These are phyloP conservation scores for Himantopus leucocephalus DNA, from an alignment of 2,113 vertebrate species.

Conservation along the genomic window DNA sequence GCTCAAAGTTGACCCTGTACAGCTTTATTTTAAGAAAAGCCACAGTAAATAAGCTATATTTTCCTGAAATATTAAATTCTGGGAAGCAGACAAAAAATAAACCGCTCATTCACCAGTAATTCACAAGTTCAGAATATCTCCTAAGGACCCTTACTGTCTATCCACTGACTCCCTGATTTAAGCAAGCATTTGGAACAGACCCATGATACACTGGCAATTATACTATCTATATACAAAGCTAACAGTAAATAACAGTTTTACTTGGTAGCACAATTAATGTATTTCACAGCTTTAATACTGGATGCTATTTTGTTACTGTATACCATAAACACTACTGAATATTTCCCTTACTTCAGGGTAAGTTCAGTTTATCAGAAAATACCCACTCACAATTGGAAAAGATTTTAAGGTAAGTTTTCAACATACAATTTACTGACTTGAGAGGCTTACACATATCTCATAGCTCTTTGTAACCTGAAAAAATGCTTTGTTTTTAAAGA, in stretches of 20 bases:
- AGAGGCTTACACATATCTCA: background rate
- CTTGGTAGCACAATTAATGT: background rate
- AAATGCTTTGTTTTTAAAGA: background rate
- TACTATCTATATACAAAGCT: background rate
- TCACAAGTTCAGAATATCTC: background rate
- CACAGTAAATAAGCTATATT: background rate
- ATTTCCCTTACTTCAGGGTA: background rate
- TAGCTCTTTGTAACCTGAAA: background rate
- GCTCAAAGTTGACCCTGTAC: background rate
- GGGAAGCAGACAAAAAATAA: background rate
- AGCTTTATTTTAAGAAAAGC: background rate
- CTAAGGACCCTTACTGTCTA: background rate
- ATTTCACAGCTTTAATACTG: background rate
- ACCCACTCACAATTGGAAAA: background rate
- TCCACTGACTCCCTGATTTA: background rate
- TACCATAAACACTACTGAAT: background rate
- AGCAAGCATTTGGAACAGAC: background rate
- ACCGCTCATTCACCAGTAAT: background rate
- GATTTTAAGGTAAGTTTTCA: background rate
- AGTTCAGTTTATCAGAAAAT: background rate
- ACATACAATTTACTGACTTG: background rate
- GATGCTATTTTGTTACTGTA: background rate
- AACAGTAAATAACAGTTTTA: background rate
- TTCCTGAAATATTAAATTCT: background rate
- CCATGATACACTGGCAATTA: background rate